phyloP scores from a whole-genome alignment of 2,113 vertebrate genomes.

The Nansenia antarctica region DNA sequence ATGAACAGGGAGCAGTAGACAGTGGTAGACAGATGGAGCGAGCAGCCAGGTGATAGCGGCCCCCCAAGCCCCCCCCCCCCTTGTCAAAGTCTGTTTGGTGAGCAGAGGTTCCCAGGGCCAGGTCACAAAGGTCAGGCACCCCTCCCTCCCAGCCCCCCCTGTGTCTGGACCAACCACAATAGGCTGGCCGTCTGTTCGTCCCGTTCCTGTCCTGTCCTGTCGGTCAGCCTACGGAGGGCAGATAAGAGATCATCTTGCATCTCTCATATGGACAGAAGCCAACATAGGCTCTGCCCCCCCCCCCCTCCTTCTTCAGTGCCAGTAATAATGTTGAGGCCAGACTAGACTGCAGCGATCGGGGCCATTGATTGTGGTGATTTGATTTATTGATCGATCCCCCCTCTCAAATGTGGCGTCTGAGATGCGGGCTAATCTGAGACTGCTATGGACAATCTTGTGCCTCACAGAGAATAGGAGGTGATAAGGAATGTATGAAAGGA shows the following conservation, averaged over 20 bases:
- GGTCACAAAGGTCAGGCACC: neutral
- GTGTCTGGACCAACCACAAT: neutral
- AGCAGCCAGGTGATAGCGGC: conserved; percentile 47
- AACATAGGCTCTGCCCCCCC: conserved; percentile 25
- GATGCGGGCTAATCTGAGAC: conserved; percentile 93
- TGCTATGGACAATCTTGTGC: conserved; percentile 86
- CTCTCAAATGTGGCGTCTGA: conserved; percentile 89
- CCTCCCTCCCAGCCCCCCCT: neutral
- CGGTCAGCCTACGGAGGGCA: conserved; percentile 68
- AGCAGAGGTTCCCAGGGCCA: neutral
- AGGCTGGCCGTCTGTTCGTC: conserved; percentile 38
- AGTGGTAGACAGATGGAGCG: conserved; percentile 83
- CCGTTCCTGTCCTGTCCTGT: conserved; percentile 24
- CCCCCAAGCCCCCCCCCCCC: too few species aligned
- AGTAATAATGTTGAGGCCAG: conserved; percentile 93
- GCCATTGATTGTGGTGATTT: conserved; percentile 96
- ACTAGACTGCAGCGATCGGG: conserved; percentile 89
- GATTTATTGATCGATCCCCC: conserved; percentile 95
- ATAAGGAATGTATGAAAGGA: conserved; percentile 92
- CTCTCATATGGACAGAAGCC: conserved; percentile 75
- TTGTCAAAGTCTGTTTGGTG: neutral
- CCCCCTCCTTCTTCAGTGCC: conserved; percentile 66
- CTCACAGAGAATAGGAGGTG: conserved; percentile 84
- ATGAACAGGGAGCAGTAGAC: conserved; percentile 55
- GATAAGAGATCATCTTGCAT: conserved; percentile 64